These are phyloP conservation scores for Hippocampus abdominalis DNA, from an alignment of 2,113 vertebrate genomes.

Conservation along the genomic window DNA sequence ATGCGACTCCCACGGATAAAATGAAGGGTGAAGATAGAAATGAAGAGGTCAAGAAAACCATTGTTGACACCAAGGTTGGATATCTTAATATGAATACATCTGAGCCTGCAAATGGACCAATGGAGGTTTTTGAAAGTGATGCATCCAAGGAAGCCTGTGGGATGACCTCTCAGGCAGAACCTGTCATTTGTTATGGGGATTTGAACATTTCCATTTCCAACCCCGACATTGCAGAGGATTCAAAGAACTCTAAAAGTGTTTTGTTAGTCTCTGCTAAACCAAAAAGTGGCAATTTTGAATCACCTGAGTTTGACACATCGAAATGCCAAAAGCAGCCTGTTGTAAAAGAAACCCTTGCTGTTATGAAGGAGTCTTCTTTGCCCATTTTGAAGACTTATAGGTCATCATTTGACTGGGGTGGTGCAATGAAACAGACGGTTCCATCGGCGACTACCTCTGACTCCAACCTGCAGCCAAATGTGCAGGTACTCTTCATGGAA, in stretches of 20 bases:
- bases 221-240: neutral
- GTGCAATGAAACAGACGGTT: neutral
- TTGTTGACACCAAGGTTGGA: neutral
- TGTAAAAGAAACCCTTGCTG: neutral
- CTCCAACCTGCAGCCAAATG: constrained; percentile 1
- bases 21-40: neutral
- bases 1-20: constrained; percentile 11
- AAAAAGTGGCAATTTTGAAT: neutral
- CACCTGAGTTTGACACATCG: neutral
- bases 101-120: neutral
- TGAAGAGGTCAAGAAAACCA: neutral
- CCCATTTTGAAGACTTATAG: constrained; percentile 63
- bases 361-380: constrained; percentile 53
- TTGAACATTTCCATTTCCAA: neutral
- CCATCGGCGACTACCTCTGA: neutral
- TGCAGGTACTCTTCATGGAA: constrained; percentile 21
- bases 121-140: neutral
- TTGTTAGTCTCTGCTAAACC: neutral
- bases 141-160: neutral
- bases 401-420: constrained; percentile 68
- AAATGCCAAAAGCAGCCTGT: neutral
- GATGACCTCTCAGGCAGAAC: neutral
- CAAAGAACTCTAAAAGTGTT: neutral
- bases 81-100: neutral
- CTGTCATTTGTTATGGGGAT: neutral